phyloP scores from a whole-genome alignment of 2,888 invertebrate species.

The Sminthurides aquaticus region DNA sequence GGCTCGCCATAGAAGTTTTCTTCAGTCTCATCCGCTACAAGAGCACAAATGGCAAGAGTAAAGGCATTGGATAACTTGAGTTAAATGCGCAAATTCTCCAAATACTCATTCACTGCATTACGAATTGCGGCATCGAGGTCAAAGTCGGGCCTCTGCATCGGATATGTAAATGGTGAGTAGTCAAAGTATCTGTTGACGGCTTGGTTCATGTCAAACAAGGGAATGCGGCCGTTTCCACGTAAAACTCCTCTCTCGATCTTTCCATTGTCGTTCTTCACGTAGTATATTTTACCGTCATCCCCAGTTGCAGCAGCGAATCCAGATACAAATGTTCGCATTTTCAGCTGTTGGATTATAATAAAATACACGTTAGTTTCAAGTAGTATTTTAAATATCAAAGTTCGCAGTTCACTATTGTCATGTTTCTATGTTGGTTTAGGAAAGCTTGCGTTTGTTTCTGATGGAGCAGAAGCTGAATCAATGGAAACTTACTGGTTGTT shows the following conservation, averaged over 20 bases:
- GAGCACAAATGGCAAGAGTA: too few species aligned
- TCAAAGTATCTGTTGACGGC: background rate
- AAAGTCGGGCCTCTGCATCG: background rate
- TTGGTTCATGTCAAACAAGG: background rate
- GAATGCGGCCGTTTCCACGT: constrained; percentile 2
- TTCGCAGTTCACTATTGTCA: too few species aligned
- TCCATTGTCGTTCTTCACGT: constrained; percentile 22
- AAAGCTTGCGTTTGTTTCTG: too few species aligned
- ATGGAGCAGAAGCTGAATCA: too few species aligned
- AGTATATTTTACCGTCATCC: constrained; percentile 21
- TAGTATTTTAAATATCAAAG: too few species aligned
- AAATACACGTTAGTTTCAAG: too few species aligned
- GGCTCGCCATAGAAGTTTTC: too few species aligned
- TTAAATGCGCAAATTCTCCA: constrained; percentile 3
- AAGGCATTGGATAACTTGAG: too few species aligned
- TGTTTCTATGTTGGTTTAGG: too few species aligned
- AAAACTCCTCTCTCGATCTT: constrained; percentile 18
- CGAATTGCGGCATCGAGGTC: background rate
- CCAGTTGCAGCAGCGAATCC: constrained; percentile 22
- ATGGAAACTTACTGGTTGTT: too few species aligned
- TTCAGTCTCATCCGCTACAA: too few species aligned
- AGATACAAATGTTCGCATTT: constrained; percentile 5
- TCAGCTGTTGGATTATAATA: too few species aligned
- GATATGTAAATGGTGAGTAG: background rate
- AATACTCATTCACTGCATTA: background rate